Evolutionary conservation across 2,888 invertebrate genomes (phyloP).

Genomic region (Xestia xanthographa): DNA sequence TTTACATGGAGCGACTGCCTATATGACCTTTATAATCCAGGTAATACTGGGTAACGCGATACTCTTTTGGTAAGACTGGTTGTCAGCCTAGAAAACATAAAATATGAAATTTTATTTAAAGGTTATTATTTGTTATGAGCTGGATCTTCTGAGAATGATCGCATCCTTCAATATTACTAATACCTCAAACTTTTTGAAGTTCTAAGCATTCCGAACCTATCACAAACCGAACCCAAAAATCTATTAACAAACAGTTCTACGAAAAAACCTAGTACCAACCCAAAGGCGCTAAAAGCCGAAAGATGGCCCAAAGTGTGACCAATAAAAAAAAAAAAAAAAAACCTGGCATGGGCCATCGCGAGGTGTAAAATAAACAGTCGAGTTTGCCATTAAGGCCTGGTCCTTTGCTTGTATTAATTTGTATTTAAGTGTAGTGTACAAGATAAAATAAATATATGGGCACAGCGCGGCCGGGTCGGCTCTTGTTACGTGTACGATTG

Average conservation of each 20-base stretch:
- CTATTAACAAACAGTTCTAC: slow-evolving; percentile 76
- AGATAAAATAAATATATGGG: slow-evolving; percentile 90
- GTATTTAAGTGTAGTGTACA: slow-evolving; percentile 91
- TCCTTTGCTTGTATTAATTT: slow-evolving; percentile 90
- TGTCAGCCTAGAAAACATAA: too few relatives aligned
- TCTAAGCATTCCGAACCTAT: slow-evolving; percentile 12
- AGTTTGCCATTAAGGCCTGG: slow-evolving; percentile 87
- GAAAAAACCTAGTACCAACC: slow-evolving; percentile 70
- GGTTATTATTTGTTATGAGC: too few relatives aligned
- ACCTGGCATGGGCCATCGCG: slow-evolving; percentile 82
- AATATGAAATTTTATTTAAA: too few relatives aligned
- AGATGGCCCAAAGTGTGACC: slow-evolving; percentile 68
- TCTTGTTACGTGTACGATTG: slow-evolving; percentile 76
- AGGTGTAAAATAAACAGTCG: slow-evolving; percentile 90
- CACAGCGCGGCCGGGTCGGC: slow-evolving; percentile 75
- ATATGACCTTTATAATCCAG: too few relatives aligned
- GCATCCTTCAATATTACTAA: too few relatives aligned
- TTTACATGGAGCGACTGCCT: too few relatives aligned
- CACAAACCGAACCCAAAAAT: slow-evolving; percentile 59
- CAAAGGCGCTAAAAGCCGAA: slow-evolving; percentile 85
- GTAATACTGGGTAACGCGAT: too few relatives aligned
- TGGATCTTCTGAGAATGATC: too few relatives aligned
- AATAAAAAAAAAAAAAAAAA: slow-evolving; percentile 82
- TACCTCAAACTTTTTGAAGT: too few relatives aligned
- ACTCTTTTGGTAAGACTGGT: too few relatives aligned